Evolutionary conservation across 2,113 vertebrate species (phyloP).

Genomic region (Pomatorhinus ruficollis): DNA sequence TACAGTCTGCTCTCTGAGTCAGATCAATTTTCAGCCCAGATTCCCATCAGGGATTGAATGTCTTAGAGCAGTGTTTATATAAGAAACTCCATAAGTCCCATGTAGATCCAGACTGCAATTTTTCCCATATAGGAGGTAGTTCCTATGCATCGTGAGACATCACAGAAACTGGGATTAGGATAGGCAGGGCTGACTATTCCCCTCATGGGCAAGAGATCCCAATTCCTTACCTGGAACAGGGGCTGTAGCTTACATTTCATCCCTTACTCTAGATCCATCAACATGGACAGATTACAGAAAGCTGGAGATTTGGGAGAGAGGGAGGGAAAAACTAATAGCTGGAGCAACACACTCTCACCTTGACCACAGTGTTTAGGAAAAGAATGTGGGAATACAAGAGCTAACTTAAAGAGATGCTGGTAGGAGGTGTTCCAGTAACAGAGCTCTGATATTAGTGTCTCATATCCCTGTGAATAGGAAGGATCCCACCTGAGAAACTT

Average conservation of each 20-base stretch:
- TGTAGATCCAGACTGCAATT: neutral
- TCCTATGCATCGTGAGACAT: neutral
- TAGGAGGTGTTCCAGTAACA: neutral
- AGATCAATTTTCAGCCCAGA: neutral
- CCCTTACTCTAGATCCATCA: neutral
- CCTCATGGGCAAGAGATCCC: neutral
- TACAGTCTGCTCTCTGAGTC: neutral
- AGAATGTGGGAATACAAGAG: neutral
- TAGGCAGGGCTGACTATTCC: neutral
- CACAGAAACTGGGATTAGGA: neutral
- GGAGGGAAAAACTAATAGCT: neutral
- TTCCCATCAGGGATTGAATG: neutral
- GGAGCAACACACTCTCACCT: neutral
- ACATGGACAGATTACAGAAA: neutral
- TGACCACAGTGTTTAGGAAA: neutral
- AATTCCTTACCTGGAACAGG: neutral
- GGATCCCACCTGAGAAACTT: neutral
- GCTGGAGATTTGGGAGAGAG: neutral
- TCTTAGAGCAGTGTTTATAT: neutral
- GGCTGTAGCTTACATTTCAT: neutral
- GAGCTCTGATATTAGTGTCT: neutral
- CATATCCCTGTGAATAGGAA: neutral
- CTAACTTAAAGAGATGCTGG: neutral
- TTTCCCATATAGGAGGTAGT: neutral
- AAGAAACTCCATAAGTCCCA: neutral